Percentiles rank a stretch among this genome's conserved stretches.
phyloP scores from a whole-genome alignment of 2,888 invertebrate species.

The Conus canariensis region DNA sequence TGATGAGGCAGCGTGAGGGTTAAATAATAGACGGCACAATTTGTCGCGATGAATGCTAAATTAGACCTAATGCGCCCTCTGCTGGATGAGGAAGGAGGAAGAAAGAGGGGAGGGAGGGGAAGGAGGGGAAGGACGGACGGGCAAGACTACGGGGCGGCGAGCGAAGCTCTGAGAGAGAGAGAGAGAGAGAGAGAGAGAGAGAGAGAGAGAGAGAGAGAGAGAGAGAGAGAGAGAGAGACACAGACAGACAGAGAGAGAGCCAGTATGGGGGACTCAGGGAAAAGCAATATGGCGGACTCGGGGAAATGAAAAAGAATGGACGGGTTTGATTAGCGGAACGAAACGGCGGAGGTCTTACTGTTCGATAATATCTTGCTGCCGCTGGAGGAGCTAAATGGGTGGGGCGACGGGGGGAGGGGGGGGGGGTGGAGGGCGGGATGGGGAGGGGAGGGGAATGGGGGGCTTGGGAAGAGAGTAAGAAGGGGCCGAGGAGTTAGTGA shows the following conservation, averaged over 20 bases:
- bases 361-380: not conserved
- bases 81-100: not conserved
- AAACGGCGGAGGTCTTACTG: constrained; percentile 5
- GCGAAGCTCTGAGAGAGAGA: not conserved
- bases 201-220: not conserved
- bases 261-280: not conserved
- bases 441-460: not conserved
- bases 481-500: not conserved
- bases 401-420: too few relatives aligned
- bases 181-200: not conserved
- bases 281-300: not conserved
- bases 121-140: not conserved
- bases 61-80: constrained; percentile 42
- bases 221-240: not conserved
- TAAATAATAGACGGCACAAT: constrained; percentile 46
- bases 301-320: constrained; percentile 37
- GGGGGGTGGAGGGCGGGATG: not conserved
- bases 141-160: not conserved
- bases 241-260: not conserved
- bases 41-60: constrained; percentile 45
- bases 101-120: not conserved
- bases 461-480: not conserved
- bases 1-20: constrained; percentile 29
- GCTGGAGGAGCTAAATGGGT: not conserved
- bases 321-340: constrained; percentile 39